phyloP scores from a whole-genome alignment of 2,888 invertebrate genomes.

The Linnaemya vulpina region DNA sequence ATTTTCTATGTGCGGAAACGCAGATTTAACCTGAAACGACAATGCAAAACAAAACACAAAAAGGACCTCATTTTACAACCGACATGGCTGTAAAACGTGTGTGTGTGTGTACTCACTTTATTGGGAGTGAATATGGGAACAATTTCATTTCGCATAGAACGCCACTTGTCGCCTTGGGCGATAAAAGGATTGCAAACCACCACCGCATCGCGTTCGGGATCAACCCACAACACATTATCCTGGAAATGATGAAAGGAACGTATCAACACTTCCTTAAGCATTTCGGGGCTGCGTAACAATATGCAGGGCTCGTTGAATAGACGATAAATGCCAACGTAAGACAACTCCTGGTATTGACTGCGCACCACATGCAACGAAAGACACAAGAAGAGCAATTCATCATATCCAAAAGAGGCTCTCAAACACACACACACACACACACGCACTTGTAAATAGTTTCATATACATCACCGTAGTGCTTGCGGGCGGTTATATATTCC shows the following conservation, averaged over 20 bases:
- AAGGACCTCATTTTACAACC: neutral
- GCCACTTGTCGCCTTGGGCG: slow-evolving; percentile 76
- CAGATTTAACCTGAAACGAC: slow-evolving; percentile 73
- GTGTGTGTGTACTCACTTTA: slow-evolving; percentile 67
- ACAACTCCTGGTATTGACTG: slow-evolving; percentile 73
- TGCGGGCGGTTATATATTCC: slow-evolving; percentile 72
- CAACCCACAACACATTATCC: slow-evolving; percentile 76
- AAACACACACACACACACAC: neutral
- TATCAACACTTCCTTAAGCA: slow-evolving; percentile 76
- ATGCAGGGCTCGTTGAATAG: slow-evolving; percentile 77
- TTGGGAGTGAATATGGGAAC: slow-evolving; percentile 78
- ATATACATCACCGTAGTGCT: slow-evolving; percentile 77
- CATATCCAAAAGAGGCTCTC: neutral
- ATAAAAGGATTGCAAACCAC: slow-evolving; percentile 77
- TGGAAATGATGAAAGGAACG: slow-evolving; percentile 75
- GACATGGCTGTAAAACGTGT: neutral
- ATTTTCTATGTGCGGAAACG: slow-evolving; percentile 74
- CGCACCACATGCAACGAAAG: slow-evolving; percentile 10
- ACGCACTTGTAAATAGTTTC: slow-evolving; percentile 76
- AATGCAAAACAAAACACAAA: neutral
- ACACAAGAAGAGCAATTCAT: neutral
- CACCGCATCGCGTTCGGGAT: slow-evolving; percentile 74
- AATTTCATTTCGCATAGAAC: slow-evolving; percentile 75
- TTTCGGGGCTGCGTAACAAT: slow-evolving; percentile 74
- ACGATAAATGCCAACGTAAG: slow-evolving; percentile 77